These are phyloP conservation scores for Zosterops borbonicus DNA, from an alignment of 2,113 vertebrate genomes.

Conservation along the genomic window DNA sequence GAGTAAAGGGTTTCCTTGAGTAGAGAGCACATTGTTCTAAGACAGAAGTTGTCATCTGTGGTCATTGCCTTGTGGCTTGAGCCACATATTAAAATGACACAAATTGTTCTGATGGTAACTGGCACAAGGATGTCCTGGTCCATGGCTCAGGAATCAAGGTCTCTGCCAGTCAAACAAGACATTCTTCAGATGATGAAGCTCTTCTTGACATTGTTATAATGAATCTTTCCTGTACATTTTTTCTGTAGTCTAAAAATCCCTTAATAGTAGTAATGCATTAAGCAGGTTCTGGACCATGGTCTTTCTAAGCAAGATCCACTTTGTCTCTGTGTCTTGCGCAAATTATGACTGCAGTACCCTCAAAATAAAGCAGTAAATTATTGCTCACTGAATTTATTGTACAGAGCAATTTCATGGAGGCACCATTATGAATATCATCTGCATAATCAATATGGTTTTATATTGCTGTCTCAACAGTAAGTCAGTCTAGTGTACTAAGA, in stretches of 20 bases:
- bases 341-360: background rate
- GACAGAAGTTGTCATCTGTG: background rate
- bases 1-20: background rate
- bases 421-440: conserved; percentile 15
- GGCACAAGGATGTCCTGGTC: background rate
- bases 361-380: conserved; percentile 16
- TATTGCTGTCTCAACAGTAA: background rate
- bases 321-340: background rate
- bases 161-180: background rate
- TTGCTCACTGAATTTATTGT: background rate
- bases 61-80: background rate
- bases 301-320: background rate
- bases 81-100: background rate
- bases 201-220: background rate
- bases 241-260: background rate
- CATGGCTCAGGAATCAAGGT: background rate
- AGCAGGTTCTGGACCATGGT: background rate
- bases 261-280: background rate
- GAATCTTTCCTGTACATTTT: background rate
- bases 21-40: background rate
- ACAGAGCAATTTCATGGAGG: background rate
- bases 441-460: conserved; percentile 6
- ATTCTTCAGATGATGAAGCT: background rate
- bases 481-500: background rate
- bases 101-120: background rate